Conservation (phyloP, 2,797 vertebrate genomes). For the Borostomias antarcticus region DNA sequence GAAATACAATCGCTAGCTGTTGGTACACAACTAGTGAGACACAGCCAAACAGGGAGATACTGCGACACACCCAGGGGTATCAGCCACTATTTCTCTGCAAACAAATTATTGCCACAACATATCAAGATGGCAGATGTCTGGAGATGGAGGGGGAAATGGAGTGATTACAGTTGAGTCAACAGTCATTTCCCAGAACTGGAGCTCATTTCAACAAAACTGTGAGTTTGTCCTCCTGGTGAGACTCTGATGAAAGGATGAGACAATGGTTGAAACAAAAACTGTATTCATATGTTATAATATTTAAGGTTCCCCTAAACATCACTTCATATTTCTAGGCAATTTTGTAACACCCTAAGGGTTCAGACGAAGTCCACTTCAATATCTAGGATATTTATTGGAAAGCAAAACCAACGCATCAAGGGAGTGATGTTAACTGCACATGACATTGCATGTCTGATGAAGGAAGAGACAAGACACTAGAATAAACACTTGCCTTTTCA, state of each 20-base stretch:
- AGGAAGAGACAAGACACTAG: background rate
- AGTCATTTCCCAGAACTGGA: conserved; percentile 36
- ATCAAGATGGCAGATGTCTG: conserved; percentile 11
- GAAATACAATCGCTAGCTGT: too few relatives aligned
- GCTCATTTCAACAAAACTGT: conserved; percentile 15
- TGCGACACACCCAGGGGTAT: background rate
- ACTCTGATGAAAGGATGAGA: conserved; percentile 30
- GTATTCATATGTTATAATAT: conserved; percentile 18
- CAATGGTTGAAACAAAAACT: conserved; percentile 43
- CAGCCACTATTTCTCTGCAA: background rate
- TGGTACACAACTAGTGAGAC: conserved; percentile 20
- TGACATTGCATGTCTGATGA: conserved; percentile 38
- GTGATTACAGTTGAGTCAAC: conserved; percentile 57
- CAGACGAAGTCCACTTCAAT: conserved; percentile 14
- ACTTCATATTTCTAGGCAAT: conserved; percentile 27
- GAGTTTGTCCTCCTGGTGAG: conserved; percentile 22
- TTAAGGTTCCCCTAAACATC: conserved; percentile 3
- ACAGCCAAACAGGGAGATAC: background rate
- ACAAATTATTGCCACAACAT: background rate
- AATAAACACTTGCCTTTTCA: too few relatives aligned
- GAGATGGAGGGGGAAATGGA: conserved; percentile 27
- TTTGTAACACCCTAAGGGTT: conserved; percentile 40
- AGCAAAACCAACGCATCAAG: background rate
- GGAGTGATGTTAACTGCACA: conserved; percentile 28
- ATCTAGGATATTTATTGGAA: conserved; percentile 42